Base-by-base conservation (phyloP, 2,113 vertebrate species). In the Cairina moschata region DNA sequence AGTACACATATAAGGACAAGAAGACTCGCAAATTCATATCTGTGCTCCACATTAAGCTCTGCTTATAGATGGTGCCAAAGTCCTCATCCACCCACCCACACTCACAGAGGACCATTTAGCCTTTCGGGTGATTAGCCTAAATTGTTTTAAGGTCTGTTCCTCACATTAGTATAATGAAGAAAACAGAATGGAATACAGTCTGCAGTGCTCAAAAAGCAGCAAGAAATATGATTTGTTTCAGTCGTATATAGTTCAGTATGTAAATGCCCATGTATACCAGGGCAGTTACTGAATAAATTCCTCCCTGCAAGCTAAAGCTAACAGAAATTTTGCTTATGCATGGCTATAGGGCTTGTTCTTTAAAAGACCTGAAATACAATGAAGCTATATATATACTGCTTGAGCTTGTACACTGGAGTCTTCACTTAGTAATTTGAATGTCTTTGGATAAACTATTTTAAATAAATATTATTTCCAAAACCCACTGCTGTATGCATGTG, bases 141-240 rank as follows among this genome's bases (percentile, higher is more conserved):
- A 91, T 66, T 50, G 81, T 63, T 89, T 91, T 69, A 17, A 93
- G 22, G 67, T 84, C 92, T 92, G 74, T 76, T 89, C 48, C 67
- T 38, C 1, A 8, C 44, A 42, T 81, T 56, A 85, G 8, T 55
- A 23, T 54, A 68, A 89, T 66, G 50, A 88, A 2, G 5, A 91
- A 94, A 96, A 0, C 83, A 93, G 83, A 91, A 81, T 0, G 2
- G 42, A 83, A 75, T 75, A 50, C 25, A 82, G 52, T 56, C 42
- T 74, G 31, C 22, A 89, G 21, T 46, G 62, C 22, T 87, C 68
- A 89, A 83, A 95, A 94, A 87, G 9, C 77, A 82, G 28, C 21
- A 71, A 92, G 73, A 84, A 76, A 82, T 69, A 62, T 17, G 5
- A 55, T 54, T 79, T 92, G 31, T 17, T 58, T 85, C 77, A 67